Percentiles rank a stretch among this genome's conserved stretches.
Conservation (phyloP, 2,113 vertebrate genomes). For the Alouatta palliata region DNA sequence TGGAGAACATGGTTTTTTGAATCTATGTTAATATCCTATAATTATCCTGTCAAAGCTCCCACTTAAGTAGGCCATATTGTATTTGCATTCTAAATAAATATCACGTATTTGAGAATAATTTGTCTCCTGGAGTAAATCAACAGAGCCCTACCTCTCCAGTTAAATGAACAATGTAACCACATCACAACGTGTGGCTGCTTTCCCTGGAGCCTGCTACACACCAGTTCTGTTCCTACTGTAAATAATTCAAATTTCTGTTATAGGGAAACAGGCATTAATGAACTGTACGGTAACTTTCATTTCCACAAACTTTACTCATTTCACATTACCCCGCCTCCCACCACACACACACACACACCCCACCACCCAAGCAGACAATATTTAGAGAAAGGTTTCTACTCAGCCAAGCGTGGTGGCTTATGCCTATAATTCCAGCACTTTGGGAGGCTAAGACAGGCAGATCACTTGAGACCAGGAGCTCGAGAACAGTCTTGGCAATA, state of each 20-base stretch:
- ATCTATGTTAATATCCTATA: constrained; percentile 40
- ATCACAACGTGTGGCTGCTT: background rate
- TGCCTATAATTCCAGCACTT: too few relatives aligned
- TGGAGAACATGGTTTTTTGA: background rate
- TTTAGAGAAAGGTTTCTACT: background rate
- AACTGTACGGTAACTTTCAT: background rate
- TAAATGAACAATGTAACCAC: background rate
- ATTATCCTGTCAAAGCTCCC: constrained; percentile 39
- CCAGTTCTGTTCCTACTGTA: background rate
- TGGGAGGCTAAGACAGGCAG: too few relatives aligned
- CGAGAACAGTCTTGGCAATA: too few relatives aligned
- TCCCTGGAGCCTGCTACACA: background rate
- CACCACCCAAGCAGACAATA: background rate
- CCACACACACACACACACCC: background rate
- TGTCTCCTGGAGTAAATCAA: background rate
- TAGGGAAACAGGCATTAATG: background rate
- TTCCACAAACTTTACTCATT: background rate
- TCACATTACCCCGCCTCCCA: background rate
- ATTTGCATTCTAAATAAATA: background rate
- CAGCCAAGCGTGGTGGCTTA: too few relatives aligned
- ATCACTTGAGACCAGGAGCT: too few relatives aligned
- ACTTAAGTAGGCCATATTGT: background rate
- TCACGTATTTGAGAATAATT: background rate
- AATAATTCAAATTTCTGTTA: background rate
- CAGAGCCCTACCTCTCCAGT: background rate